A percentile compares a stretch with the other conserved stretches of the same genome.
Evolutionary conservation across 1,140 invertebrate species (phyloP).

Genomic region (Monomorium pharaonis): DNA sequence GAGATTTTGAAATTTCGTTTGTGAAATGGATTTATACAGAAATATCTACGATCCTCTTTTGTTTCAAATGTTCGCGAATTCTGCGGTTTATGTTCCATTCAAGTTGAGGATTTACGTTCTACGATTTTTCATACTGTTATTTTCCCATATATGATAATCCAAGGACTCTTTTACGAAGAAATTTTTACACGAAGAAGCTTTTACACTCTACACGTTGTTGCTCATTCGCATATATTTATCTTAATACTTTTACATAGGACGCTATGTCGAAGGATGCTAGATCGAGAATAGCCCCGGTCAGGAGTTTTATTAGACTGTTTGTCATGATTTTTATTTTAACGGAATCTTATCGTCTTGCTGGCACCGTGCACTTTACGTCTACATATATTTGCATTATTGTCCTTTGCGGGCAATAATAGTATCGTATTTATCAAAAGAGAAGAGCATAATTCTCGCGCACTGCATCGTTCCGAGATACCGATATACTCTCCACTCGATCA

Average conservation of each 20-base stretch:
- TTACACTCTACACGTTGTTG: conserved; percentile 22
- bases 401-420: not conserved
- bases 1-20: not conserved
- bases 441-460: conserved; percentile 29
- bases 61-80: not conserved
- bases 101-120: not conserved
- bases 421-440: conserved; percentile 2
- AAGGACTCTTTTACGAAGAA: conserved; percentile 19
- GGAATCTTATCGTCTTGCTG: conserved; percentile 23
- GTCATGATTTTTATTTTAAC: conserved; percentile 22
- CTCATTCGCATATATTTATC: conserved; percentile 43
- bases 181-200: too few relatives aligned
- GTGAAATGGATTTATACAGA: conserved; percentile 8
- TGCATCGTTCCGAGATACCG: conserved; percentile 17
- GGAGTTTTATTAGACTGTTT: conserved; percentile 46
- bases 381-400: conserved; percentile 38
- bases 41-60: conserved; percentile 9
- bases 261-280: conserved; percentile 18
- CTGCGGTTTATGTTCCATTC: conserved; percentile 13
- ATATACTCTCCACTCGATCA: conserved; percentile 33
- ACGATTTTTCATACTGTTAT: conserved; percentile 33
- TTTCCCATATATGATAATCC: conserved; percentile 24
- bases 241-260: conserved; percentile 26
- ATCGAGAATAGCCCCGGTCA: conserved; percentile 35
- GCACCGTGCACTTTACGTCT: conserved; percentile 8